Percentiles rank a stretch among this genome's conserved stretches.
These are phyloP conservation scores for Acropternis orthonyx DNA, from an alignment of 2,797 vertebrate species.

Conservation along the genomic window DNA sequence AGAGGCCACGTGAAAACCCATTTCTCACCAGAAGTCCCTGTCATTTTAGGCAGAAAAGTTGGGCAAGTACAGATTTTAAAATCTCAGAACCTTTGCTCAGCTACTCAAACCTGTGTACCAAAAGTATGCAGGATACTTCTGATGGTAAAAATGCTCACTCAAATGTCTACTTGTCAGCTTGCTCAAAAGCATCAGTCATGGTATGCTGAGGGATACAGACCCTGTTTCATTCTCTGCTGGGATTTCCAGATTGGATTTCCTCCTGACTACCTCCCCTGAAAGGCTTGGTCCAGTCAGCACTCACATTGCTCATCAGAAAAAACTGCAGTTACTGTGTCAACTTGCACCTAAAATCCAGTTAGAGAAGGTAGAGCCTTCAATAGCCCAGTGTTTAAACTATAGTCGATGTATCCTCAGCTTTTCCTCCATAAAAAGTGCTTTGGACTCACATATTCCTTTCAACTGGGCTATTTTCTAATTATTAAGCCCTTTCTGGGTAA, in stretches of 20 bases:
- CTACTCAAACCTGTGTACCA: not conserved
- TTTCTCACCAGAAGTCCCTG: not conserved
- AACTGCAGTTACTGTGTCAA: too few relatives aligned
- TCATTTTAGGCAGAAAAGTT: not conserved
- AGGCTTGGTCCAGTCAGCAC: not conserved
- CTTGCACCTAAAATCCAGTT: too few relatives aligned
- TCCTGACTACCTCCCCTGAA: not conserved
- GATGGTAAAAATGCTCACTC: not conserved
- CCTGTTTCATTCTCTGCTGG: not conserved
- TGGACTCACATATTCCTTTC: too few relatives aligned
- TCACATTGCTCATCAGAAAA: too few relatives aligned
- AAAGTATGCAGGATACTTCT: not conserved
- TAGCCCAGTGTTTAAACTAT: too few relatives aligned
- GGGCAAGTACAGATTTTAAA: not conserved
- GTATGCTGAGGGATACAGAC: not conserved
- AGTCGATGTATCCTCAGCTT: too few relatives aligned
- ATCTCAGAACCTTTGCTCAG: not conserved
- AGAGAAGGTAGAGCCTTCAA: too few relatives aligned
- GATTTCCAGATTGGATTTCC: conserved; percentile 5
- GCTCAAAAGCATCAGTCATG: not conserved
- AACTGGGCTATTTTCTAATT: too few relatives aligned
- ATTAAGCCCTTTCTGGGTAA: not conserved
- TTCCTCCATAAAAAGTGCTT: too few relatives aligned
- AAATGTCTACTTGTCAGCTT: not conserved
- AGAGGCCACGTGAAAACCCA: not conserved